Base-by-base conservation (phyloP, 2,113 vertebrate genomes). In the Scophthalmus maximus region DNA sequence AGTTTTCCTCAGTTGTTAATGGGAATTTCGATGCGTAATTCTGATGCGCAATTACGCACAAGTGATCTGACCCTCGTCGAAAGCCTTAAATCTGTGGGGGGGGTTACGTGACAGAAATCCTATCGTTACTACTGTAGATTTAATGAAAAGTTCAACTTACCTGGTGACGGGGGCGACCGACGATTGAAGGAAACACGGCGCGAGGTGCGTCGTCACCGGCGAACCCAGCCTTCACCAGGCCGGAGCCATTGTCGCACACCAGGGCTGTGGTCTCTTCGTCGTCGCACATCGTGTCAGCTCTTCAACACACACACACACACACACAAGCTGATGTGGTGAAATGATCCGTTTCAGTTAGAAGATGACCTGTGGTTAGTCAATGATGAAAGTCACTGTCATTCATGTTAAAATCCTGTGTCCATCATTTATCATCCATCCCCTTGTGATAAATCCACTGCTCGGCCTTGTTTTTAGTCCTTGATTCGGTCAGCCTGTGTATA, bases 131-230 rank as follows among this genome's bases (percentile, higher is more conserved):
- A 32, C 3, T 38, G 1, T 55, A n/a, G 5, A 14, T 5, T 38
- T 26, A 42, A 22, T 29, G 50, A 18, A 20, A 6, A 23, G 20
- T 55, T 32, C 40, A 14, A 9, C 32, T 68, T 86, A 95, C 95
- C 57, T 94, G 85, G 20, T 95, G 93, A 56, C 89, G 88, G 15
- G 92, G 89, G 47, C 90, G 88, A 57, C 89, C 92, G 22, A 93
- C 92, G 14, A 90, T 93, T 64, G 92, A 95, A 3, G 93, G 92
- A 38, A 94, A 94, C 27, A 92, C 84, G 20, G 94, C 92, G 17
- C 91, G 88, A 1, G 93, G 92, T 53, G 88, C 92, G 64, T 93
- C 88, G 72, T 93, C 92, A 17, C 92, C 91, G 5, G 89, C 89
- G 72, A 94, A 93, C 17, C 94, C 91, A 29, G 87, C 84, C 80